A percentile compares a stretch with the other conserved stretches of the same genome.
phyloP scores from a whole-genome alignment of 2,888 invertebrate genomes.

The Alloscopus bannaensis region DNA sequence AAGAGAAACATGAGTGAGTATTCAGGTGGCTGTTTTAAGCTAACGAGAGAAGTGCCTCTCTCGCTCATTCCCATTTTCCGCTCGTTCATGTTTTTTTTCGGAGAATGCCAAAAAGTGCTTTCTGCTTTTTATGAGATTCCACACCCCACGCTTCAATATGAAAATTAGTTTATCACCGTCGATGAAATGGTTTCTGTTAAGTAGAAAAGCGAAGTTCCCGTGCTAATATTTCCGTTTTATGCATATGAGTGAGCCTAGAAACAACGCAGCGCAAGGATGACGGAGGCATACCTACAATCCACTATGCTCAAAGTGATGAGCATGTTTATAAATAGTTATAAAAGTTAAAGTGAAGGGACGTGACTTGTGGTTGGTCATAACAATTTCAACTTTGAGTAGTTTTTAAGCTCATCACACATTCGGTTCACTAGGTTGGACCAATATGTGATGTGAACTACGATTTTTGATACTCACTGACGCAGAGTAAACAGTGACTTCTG shows the following conservation, averaged over 20 bases:
- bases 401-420: constrained; percentile 32
- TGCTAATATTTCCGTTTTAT: too few species aligned
- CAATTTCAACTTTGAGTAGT: constrained; percentile 47
- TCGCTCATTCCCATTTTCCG: neutral
- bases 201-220: too few species aligned
- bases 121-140: too few species aligned
- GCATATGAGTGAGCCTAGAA: too few species aligned
- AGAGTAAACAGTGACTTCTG: neutral
- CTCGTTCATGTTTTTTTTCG: neutral
- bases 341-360: constrained; percentile 38
- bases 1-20: constrained; percentile 12
- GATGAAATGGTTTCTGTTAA: neutral
- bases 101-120: too few species aligned
- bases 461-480: neutral
- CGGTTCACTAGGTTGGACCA: constrained; percentile 20
- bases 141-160: neutral
- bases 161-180: neutral
- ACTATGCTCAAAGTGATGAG: constrained; percentile 42
- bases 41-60: neutral
- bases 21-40: constrained; percentile 3
- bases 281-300: too few species aligned
- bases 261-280: too few species aligned
- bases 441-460: too few species aligned
- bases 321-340: constrained; percentile 59
- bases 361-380: constrained; percentile 55